A percentile compares a stretch with the other conserved stretches of the same genome.
Evolutionary conservation across 1,140 invertebrate species (phyloP).

Genomic region (Meloidogyne exigua): DNA sequence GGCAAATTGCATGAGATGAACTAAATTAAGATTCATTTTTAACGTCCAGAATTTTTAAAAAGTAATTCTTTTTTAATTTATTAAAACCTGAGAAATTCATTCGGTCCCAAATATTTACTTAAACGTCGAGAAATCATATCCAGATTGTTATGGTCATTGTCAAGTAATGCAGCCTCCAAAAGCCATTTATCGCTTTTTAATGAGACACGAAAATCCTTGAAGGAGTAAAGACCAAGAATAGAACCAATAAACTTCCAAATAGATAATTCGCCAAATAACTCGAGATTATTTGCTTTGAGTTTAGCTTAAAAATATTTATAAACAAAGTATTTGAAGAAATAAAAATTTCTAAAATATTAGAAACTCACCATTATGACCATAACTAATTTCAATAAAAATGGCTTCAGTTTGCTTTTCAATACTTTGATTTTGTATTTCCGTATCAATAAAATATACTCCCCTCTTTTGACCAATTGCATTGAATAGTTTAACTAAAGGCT

Average conservation of each 20-base stretch:
- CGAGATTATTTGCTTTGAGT: neutral
- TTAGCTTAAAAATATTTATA: too few species aligned
- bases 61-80: neutral
- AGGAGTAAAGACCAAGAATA: slow-evolving; percentile 5
- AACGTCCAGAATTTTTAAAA: too few species aligned
- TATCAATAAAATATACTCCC: neutral
- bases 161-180: neutral
- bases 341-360: neutral
- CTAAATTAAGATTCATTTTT: slow-evolving; percentile 24
- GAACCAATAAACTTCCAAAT: slow-evolving; percentile 30
- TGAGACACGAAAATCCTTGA: neutral
- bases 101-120: slow-evolving; percentile 4
- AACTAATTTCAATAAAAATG: neutral
- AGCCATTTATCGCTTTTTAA: slow-evolving; percentile 16
- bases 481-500: neutral
- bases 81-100: slow-evolving; percentile 26
- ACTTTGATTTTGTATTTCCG: neutral
- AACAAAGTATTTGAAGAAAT: neutral
- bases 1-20: slow-evolving; percentile 24
- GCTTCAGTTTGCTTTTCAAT: neutral
- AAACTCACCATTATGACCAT: neutral
- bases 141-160: neutral
- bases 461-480: neutral
- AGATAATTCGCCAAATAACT: neutral
- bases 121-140: slow-evolving; percentile 10